Conservation (phyloP, 2,888 invertebrate genomes). For the Eristalinus aeneus region DNA sequence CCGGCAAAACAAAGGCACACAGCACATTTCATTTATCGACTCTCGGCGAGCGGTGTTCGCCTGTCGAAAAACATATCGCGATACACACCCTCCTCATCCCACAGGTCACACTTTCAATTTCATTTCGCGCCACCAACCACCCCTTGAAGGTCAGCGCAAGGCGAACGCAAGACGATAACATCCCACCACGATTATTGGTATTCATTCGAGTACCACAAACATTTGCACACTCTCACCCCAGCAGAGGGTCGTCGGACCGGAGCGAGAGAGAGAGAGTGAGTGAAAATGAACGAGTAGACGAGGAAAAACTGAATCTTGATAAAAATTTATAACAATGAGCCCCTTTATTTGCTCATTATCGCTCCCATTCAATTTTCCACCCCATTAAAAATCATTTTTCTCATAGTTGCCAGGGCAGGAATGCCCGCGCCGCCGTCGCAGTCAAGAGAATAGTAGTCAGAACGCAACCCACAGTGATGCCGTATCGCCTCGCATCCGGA, state of each 20-base stretch:
- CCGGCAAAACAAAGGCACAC: slow-evolving; percentile 49
- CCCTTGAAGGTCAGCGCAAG: slow-evolving; percentile 63
- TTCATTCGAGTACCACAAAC: slow-evolving; percentile 67
- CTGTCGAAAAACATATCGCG: slow-evolving; percentile 64
- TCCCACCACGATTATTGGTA: slow-evolving; percentile 60
- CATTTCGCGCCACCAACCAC: slow-evolving; percentile 33
- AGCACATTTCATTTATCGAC: slow-evolving; percentile 46
- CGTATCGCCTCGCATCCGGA: slow-evolving; percentile 68
- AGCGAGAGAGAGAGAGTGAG: slow-evolving; percentile 60
- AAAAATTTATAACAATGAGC: slow-evolving; percentile 70
- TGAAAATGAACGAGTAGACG: slow-evolving; percentile 21
- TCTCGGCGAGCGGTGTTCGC: slow-evolving; percentile 36
- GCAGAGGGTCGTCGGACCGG: background rate
- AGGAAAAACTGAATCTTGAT: slow-evolving; percentile 70
- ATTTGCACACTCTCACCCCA: slow-evolving; percentile 58
- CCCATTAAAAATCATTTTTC: slow-evolving; percentile 73
- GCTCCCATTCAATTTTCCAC: slow-evolving; percentile 75
- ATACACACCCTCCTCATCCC: slow-evolving; percentile 11
- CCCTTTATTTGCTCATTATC: slow-evolving; percentile 74
- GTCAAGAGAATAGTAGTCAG: slow-evolving; percentile 12
- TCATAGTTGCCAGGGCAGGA: slow-evolving; percentile 50
- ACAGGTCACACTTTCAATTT: slow-evolving; percentile 38
- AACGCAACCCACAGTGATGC: slow-evolving; percentile 46
- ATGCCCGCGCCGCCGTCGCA: background rate
- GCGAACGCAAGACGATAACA: slow-evolving; percentile 33